Conservation (phyloP, 2,797 vertebrate species). For the Margarornis squamiger region DNA sequence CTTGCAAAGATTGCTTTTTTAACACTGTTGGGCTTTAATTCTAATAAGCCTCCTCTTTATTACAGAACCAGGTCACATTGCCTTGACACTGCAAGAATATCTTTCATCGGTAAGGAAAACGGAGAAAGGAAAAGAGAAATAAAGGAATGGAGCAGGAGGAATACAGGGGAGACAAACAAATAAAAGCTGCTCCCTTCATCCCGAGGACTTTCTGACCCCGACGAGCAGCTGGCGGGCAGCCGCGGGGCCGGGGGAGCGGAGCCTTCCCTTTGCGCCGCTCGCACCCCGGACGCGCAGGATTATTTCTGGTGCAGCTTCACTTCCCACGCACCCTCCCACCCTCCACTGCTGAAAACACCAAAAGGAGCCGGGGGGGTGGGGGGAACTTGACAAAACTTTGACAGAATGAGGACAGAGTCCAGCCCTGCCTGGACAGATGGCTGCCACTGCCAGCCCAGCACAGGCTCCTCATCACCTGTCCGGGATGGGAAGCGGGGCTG, state of each 20-base stretch:
- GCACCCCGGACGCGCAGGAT: not conserved
- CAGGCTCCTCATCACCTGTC: not conserved
- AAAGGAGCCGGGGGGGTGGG: not conserved
- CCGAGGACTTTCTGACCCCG: accelerated
- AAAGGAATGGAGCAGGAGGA: not conserved
- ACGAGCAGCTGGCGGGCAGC: not conserved
- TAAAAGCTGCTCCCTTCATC: not conserved
- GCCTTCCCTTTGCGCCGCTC: not conserved
- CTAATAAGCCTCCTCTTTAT: conserved; percentile 73
- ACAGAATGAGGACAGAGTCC: conserved; percentile 27
- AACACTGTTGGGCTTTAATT: conserved; percentile 74
- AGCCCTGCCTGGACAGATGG: conserved; percentile 32
- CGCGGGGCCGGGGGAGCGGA: not conserved
- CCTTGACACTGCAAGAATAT: conserved; percentile 64
- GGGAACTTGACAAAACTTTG: not conserved
- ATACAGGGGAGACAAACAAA: not conserved
- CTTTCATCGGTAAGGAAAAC: conserved; percentile 5
- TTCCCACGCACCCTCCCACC: conserved; percentile 53
- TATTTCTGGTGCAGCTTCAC: conserved; percentile 37
- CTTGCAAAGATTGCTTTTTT: conserved; percentile 75
- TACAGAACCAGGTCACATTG: conserved; percentile 74
- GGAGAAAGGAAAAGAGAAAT: not conserved
- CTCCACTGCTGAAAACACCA: not conserved
- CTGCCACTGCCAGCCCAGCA: not conserved
- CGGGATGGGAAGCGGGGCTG: not conserved